These are phyloP conservation scores for Hirundichthys speculiger DNA, from an alignment of 2,113 vertebrate genomes.

Conservation along the genomic window DNA sequence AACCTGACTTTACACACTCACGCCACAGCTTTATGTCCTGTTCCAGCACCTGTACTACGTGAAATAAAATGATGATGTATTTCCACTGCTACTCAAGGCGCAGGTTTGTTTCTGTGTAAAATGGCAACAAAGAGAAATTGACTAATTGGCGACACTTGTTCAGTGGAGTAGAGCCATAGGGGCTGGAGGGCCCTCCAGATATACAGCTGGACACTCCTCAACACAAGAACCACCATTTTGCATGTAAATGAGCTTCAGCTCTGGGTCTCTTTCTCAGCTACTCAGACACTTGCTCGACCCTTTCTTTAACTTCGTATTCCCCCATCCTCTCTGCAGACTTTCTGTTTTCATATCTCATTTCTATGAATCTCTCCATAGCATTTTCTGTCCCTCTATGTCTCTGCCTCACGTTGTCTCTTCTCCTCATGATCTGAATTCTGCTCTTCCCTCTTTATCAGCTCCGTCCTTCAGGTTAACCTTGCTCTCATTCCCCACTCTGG, in stretches of 20 bases:
- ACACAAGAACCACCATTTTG: slow-evolving; percentile 49
- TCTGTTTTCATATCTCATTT: slow-evolving; percentile 1
- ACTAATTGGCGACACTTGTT: slow-evolving; percentile 59
- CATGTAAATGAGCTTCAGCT: slow-evolving; percentile 51
- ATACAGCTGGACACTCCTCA: slow-evolving; percentile 57
- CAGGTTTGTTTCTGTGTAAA: slow-evolving; percentile 34
- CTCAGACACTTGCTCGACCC: slow-evolving; percentile 1
- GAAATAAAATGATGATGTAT: slow-evolving; percentile 50
- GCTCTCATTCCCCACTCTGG: slow-evolving; percentile 47
- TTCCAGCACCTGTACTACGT: slow-evolving; percentile 7
- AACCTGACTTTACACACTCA: slow-evolving; percentile 35
- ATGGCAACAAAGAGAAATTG: slow-evolving; percentile 15
- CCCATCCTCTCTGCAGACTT: slow-evolving; percentile 3
- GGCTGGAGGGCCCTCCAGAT: slow-evolving; percentile 55
- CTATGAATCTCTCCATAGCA: slow-evolving; percentile 21
- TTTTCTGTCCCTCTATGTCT: slow-evolving; percentile 12
- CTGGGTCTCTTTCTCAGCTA: neutral
- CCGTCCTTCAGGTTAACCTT: slow-evolving; percentile 68
- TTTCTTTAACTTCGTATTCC: neutral
- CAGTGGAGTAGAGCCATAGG: slow-evolving; percentile 42
- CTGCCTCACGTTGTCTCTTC: neutral
- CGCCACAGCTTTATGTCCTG: slow-evolving; percentile 19
- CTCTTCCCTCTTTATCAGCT: slow-evolving; percentile 38
- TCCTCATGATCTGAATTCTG: slow-evolving; percentile 62
- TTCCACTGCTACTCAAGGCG: slow-evolving; percentile 3